phyloP scores from a whole-genome alignment of 2,113 vertebrate species.

The Microcebus jonahi region DNA sequence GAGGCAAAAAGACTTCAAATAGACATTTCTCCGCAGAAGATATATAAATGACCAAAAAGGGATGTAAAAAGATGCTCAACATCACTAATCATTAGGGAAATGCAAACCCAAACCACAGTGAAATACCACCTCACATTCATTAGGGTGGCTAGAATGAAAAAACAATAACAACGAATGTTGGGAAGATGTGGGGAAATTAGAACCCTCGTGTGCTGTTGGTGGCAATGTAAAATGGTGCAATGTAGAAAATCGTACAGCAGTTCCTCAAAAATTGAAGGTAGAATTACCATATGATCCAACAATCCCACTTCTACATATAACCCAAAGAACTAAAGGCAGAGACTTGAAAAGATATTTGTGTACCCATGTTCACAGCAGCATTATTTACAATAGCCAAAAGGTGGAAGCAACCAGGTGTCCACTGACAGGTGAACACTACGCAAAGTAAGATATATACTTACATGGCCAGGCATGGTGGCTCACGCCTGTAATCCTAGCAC shows the following conservation, averaged over 20 bases:
- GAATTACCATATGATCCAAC: neutral
- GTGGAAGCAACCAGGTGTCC: neutral
- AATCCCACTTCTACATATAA: neutral
- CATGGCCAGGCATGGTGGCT: no score
- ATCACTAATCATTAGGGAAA: neutral
- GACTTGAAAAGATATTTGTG: neutral
- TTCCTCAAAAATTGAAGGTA: neutral
- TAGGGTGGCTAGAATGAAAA: neutral
- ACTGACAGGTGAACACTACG: neutral
- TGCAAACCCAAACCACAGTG: neutral
- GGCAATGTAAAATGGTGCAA: neutral
- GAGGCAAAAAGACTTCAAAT: neutral
- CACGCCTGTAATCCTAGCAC: no score
- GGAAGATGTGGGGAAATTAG: neutral
- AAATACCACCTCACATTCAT: neutral
- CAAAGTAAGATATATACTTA: neutral
- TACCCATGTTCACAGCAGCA: neutral
- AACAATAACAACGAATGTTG: neutral
- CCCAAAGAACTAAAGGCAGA: neutral
- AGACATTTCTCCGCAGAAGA: neutral
- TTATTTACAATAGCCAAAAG: neutral
- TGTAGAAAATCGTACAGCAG: neutral
- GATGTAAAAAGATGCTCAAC: neutral
- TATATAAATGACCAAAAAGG: neutral
- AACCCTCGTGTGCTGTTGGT: neutral